Evolutionary conservation across 1,140 invertebrate species (phyloP), one percentile per base, ranked within the genome.

Genomic region (Apis dorsata): DNA sequence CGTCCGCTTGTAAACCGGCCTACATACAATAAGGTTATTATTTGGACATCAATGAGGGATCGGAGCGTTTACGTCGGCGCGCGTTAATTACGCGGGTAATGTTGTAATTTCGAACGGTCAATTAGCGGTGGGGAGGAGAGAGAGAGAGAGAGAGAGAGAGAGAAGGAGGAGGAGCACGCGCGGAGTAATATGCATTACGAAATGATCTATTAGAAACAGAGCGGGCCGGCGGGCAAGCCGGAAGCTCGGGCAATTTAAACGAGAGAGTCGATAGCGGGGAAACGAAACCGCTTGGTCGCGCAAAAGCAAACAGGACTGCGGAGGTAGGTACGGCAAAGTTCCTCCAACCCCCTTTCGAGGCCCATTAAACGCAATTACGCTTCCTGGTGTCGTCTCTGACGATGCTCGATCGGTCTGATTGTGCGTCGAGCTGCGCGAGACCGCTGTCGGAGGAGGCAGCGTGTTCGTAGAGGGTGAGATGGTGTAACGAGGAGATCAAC

Each of bases 331-430:
- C 76, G 81, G 51, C 66, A 81, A 87, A 87, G 86, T 87, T 84
- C 86, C 82, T 84, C 86, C 82, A 34, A 75, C 60, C 60, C 84
- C 85, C 86, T 87, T 87, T 87, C 81, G 76, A 79, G 83, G 84
- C 59, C 83, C 83, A 82, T 88, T 87, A 88, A 87, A 87, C 86
- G 79, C 72, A 88, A 88, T 88, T 88, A 88, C 70, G 86, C 68
- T 76, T 28, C 51, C 81, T 15, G 60, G 68, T 84, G 81, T 87
- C 74, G 81, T 87, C 85, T 87, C 69, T 81, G 83, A 78, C 85
- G 73, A 73, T 51, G 81, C 74, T 87, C 86, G 81, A 84, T 81
- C 85, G 73, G 60, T n/a, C 13, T 53, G 76, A 62, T 69, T 59
- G 66, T 44, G 75, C 49, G 24, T 21, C 78, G 57, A 34, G 59